phyloP scores from a whole-genome alignment of 1,140 invertebrate species.

The Trachymyrmex cornetzi region DNA sequence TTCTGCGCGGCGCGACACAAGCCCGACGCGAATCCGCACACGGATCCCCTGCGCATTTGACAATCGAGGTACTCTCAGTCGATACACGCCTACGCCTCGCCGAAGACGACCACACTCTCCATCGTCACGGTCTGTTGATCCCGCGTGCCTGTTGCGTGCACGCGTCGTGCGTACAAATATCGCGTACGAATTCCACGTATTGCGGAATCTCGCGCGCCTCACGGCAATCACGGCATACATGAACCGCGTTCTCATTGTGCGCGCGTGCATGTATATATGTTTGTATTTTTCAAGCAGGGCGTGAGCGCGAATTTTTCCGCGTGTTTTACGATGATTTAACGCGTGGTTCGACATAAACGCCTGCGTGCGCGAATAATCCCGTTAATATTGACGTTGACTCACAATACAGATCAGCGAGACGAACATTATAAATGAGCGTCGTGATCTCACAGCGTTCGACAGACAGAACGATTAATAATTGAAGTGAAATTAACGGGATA shows the following conservation, averaged over 20 bases:
- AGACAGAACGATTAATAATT: conserved; percentile 4
- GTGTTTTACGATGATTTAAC: conserved; percentile 4
- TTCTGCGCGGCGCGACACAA: conserved; percentile 88
- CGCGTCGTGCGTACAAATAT: not conserved
- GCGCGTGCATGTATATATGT: not conserved
- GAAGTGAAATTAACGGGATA: not conserved
- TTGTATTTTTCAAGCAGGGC: conserved; percentile 13
- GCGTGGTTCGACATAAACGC: not conserved
- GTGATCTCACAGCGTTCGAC: not conserved
- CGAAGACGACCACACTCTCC: conserved; percentile 82
- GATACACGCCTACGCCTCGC: conserved; percentile 83
- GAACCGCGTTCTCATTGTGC: not conserved
- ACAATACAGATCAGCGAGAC: not conserved
- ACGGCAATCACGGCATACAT: no score
- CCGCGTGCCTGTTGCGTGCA: conserved; percentile 38
- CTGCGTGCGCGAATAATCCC: not conserved
- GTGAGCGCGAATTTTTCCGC: conserved; percentile 9
- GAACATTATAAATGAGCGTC: not conserved
- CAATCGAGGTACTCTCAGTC: conserved; percentile 84
- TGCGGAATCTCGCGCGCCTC: not conserved
- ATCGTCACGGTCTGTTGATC: conserved; percentile 85
- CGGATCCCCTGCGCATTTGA: conserved; percentile 84
- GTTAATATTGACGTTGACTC: not conserved
- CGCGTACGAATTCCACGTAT: not conserved
- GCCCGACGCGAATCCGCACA: conserved; percentile 77